phyloP scores from a whole-genome alignment of 2,888 invertebrate species.

The Sphaerophoria rueppellii region DNA sequence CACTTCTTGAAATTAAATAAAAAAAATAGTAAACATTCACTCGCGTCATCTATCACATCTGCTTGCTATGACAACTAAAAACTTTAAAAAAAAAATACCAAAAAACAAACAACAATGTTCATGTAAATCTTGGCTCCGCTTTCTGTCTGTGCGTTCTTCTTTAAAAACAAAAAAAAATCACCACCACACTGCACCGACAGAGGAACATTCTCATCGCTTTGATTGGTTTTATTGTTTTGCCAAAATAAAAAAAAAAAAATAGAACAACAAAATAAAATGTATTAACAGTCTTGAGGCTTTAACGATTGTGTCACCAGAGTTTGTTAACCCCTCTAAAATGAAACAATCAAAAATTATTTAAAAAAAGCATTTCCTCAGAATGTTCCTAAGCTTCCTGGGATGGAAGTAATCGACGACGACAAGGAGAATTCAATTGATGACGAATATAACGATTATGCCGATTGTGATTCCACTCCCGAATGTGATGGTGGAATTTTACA shows the following conservation, averaged over 20 bases:
- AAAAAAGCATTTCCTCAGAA: conserved; percentile 73
- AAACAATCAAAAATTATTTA: conserved; percentile 73
- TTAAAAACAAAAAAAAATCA: neutral
- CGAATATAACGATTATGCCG: conserved; percentile 28
- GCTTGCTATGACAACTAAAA: conserved; percentile 63
- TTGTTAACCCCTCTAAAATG: conserved; percentile 65
- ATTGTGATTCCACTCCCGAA: conserved; percentile 63
- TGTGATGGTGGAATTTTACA: conserved; percentile 39
- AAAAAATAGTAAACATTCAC: conserved; percentile 53
- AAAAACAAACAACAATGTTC: conserved; percentile 14
- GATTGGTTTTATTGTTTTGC: conserved; percentile 37
- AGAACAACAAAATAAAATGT: conserved; percentile 31
- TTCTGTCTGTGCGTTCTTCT: conserved; percentile 67
- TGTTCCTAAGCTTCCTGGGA: conserved; percentile 71
- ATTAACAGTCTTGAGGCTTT: conserved; percentile 70
- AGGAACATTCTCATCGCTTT: conserved; percentile 45
- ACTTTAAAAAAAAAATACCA: neutral
- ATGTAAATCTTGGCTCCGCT: conserved; percentile 60
- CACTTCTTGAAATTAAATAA: conserved; percentile 63
- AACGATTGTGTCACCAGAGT: conserved; percentile 68
- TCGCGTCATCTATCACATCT: conserved; percentile 69
- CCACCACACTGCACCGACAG: conserved; percentile 53
- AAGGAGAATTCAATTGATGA: conserved; percentile 37
- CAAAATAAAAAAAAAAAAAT: conserved; percentile 27
- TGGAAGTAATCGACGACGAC: conserved; percentile 57